phyloP scores from a whole-genome alignment of 2,113 vertebrate species.

The Protobothrops mucrosquamatus region DNA sequence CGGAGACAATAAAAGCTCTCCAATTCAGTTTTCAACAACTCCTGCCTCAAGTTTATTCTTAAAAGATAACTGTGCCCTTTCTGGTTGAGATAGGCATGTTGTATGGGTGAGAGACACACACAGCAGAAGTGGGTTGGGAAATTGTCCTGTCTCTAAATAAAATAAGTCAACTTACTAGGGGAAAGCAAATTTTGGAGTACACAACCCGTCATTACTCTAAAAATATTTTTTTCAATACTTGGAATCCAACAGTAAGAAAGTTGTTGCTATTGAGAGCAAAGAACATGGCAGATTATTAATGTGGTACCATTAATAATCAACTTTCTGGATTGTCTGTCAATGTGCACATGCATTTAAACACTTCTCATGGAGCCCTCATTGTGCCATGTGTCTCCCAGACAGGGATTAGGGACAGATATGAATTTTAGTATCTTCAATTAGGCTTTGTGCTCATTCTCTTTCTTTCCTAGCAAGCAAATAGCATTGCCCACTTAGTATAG shows the following conservation, averaged over 20 bases:
- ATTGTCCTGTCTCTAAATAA: background rate
- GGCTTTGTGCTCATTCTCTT: background rate
- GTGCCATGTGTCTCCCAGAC: background rate
- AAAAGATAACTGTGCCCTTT: background rate
- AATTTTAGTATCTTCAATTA: background rate
- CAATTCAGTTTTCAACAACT: background rate
- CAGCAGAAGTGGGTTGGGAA: background rate
- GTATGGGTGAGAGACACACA: background rate
- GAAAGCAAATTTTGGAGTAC: background rate
- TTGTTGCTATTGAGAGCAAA: background rate
- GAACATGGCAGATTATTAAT: background rate
- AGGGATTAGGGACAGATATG: background rate
- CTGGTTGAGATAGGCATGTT: background rate
- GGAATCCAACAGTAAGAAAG: background rate
- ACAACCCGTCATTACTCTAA: background rate
- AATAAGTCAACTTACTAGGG: background rate
- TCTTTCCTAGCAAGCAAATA: background rate
- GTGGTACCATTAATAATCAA: background rate
- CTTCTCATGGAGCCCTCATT: background rate
- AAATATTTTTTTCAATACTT: background rate
- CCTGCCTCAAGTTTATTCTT: background rate
- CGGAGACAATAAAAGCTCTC: background rate
- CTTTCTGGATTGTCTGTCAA: background rate
- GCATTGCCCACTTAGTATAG: background rate
- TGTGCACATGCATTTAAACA: background rate